Base-by-base conservation (phyloP, 2,888 invertebrate genomes). In the Drosophila picticornis region DNA sequence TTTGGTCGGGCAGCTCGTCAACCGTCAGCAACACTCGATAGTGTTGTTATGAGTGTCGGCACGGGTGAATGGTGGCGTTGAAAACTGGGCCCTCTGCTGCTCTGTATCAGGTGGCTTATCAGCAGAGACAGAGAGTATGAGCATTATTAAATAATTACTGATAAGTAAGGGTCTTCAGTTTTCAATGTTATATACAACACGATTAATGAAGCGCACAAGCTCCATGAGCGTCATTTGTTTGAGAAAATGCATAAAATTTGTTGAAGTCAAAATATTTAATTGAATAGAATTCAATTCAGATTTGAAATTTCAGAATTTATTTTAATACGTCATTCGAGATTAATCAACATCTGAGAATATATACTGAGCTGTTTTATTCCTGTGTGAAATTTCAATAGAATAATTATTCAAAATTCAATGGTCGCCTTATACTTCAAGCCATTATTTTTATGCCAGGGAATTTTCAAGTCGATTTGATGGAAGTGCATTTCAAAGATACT, bases 131-230 rank as follows among this genome's bases (percentile, higher is more conserved):
- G 72, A 72, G 72, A 50, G 62, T 59, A 68, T 53, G 66, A 52
- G 55, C 64, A 74, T 69, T 75, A 83, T 88, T 75, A 80, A 72
- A 63, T 61, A 77, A 73, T 67, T 76, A 60, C 85, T 81, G 88
- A 81, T 85, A 88, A 83, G 48, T 56, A 51, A 52, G 68, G 48
- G 67, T 72, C 57, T 83, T 72, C 76, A 76, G 69, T 75, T 78
- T 84, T 76, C 72, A 73, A 59, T 40, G 67, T 52, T 75, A 43
- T 62, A 51, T 67, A 61, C 51, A 56, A 53, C 56, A 53, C 40
- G 34, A 43, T 57, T 83, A 67, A 43, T 60, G 11, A 58, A 48
- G 46, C 43, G 46, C 43, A n/a, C 2, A 22, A 52, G n/a, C n/a
- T 11, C 22, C 19, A n/a, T n/a, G 40, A n/a, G 27, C 29, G n/a